phyloP scores from a whole-genome alignment of 2,797 vertebrate species.

The Paratrypauchen microcephalus region DNA sequence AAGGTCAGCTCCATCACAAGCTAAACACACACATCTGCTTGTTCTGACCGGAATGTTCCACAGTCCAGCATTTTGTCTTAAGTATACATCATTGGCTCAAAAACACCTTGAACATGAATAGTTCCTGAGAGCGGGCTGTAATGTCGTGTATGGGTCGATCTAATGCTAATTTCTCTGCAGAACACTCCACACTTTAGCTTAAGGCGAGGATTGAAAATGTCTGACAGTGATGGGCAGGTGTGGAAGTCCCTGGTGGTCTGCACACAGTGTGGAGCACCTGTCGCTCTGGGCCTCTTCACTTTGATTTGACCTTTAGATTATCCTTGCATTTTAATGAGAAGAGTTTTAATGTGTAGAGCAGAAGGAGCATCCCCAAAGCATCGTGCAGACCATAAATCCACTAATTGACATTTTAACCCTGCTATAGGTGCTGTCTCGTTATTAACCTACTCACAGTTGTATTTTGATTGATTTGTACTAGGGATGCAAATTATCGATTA shows the following conservation, averaged over 20 bases:
- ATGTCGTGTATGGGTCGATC: not conserved
- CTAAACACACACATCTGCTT: not conserved
- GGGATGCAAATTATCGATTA: no score
- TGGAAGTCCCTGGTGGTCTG: constrained; percentile 13
- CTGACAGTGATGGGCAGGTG: constrained; percentile 2
- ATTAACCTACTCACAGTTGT: no score
- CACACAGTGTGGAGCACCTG: constrained; percentile 9
- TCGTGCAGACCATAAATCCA: no score
- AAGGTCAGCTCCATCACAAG: constrained; percentile 77
- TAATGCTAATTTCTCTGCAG: not conserved
- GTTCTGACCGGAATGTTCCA: no score
- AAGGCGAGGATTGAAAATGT: not conserved
- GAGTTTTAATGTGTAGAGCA: not conserved
- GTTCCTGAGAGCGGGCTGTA: no score
- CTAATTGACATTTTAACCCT: no score
- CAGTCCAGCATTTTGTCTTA: no score
- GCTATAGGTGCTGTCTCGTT: no score
- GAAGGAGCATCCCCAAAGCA: no score
- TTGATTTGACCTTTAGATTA: constrained; percentile 43
- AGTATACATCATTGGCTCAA: no score
- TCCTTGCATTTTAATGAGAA: constrained; percentile 30
- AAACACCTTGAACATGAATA: no score
- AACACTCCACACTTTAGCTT: not conserved
- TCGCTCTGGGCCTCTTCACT: constrained; percentile 16
- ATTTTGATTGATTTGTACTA: no score